Base-by-base conservation (phyloP, 2,888 invertebrate species). In the Ctenicera cuprea region DNA sequence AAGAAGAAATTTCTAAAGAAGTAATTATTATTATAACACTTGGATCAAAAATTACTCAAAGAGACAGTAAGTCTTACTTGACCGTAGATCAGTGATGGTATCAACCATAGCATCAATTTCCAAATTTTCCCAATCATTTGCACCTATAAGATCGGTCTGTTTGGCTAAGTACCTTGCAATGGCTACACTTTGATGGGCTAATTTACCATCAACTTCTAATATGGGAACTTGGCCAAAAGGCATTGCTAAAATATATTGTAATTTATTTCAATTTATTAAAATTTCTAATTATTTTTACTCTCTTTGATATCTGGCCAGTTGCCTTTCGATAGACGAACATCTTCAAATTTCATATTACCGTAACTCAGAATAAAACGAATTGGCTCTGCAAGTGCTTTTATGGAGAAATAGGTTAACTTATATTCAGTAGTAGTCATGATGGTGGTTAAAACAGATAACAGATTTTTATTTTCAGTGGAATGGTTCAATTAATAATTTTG, bases 171-270 rank as follows among this genome's bases (percentile, higher is more conserved):
- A 92, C 26, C 92, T 89, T 30, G 86, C 81, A 71, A 92, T 90
- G 5, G 92, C 89, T 0, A 85, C 67, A 20, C 90, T 90, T 82
- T 92, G 92, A n/a, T 89, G 87, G 75, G 90, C 85, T 77, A 85
- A 81, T 82, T 91, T 91, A 9, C 91, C 92, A 73, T 92, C 90
- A 1, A 92, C 86, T 84, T 90, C 90, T 63, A 93, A 79, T 0
- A 91, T 83, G 0, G 92, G 93, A 74, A 91, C 83, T 82, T 91
- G 90, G 0, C 92, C 91, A 81, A 90, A 91, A 43, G 91, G 91
- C 86, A 88, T 90, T 63, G 87, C 88, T 91, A 83, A 45, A 66
- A 64, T 30, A 45, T 26, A 26, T 26, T 26, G 26, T 26, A 26
- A 26, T 38, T 12, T n/a, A 26, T n/a, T 22, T 20, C 0, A 20